A percentile compares a stretch with the other conserved stretches of the same genome.
Conservation (phyloP, 2,797 vertebrate genomes). For the Falco cherrug region DNA sequence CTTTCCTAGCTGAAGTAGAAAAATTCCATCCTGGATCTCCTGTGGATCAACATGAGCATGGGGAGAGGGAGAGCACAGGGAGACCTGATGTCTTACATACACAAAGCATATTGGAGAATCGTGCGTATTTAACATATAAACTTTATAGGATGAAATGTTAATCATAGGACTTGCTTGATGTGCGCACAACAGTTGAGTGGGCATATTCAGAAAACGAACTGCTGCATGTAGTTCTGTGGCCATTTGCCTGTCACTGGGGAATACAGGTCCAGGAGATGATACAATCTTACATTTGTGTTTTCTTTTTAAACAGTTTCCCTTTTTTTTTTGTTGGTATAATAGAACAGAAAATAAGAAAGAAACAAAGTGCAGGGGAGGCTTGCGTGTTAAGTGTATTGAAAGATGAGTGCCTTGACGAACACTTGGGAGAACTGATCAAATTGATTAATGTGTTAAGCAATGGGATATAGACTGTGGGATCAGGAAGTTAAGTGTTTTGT, state of each 20-base stretch:
- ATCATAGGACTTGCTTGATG: neutral
- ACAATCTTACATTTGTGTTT: neutral
- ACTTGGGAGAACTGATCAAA: slow-evolving; percentile 36
- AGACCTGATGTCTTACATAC: neutral
- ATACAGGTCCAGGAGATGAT: neutral
- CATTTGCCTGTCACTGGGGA: neutral
- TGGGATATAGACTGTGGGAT: slow-evolving; percentile 37
- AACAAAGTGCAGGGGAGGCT: neutral
- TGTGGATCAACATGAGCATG: neutral
- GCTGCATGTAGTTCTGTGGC: neutral
- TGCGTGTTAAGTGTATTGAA: neutral
- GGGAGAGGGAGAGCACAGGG: neutral
- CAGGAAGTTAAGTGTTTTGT: slow-evolving; percentile 43
- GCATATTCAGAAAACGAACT: neutral
- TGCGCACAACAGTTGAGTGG: accelerated
- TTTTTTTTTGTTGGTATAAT: neutral
- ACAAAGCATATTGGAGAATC: neutral
- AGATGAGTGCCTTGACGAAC: slow-evolving; percentile 26
- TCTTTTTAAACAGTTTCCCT: neutral
- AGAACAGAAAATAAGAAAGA: neutral
- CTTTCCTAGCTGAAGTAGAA: neutral
- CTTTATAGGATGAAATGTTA: neutral
- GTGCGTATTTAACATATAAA: neutral
- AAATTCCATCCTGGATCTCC: neutral
- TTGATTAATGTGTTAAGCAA: slow-evolving; percentile 29